A percentile compares a stretch with the other conserved stretches of the same genome.
Evolutionary conservation across 2,113 vertebrate species (phyloP).

Genomic region (Micromys minutus): DNA sequence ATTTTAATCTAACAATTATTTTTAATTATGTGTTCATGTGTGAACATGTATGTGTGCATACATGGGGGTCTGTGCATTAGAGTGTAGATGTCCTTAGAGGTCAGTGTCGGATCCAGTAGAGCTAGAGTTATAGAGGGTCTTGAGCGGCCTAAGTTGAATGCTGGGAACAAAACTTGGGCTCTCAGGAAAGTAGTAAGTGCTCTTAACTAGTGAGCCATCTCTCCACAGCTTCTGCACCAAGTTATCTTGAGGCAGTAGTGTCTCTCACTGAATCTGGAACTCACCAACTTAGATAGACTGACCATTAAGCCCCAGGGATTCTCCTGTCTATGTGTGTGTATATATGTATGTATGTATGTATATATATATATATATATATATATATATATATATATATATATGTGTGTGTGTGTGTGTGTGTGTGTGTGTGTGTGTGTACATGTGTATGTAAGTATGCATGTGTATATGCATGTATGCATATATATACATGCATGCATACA

Average conservation of each 20-base stretch:
- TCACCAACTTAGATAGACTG: neutral
- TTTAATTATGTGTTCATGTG: neutral
- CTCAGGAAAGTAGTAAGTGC: neutral
- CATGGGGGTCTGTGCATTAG: neutral
- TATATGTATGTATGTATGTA: too few relatives aligned
- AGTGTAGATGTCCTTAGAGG: neutral
- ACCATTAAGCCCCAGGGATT: neutral
- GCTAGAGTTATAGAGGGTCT: neutral
- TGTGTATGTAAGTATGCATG: too few relatives aligned
- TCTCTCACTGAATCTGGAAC: neutral
- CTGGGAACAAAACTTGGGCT: neutral
- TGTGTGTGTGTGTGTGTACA: too few relatives aligned
- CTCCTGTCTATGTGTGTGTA: too few relatives aligned
- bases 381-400: too few relatives aligned
- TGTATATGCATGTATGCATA: too few relatives aligned
- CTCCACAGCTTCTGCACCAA: neutral
- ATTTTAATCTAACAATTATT: neutral
- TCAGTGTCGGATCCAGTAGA: neutral
- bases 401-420: too few relatives aligned
- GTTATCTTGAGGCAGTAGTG: neutral
- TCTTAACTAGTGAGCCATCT: neutral
- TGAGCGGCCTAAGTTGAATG: neutral
- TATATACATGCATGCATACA: too few relatives aligned
- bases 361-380: too few relatives aligned
- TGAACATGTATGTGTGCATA: neutral